phyloP scores from a whole-genome alignment of 2,888 invertebrate genomes.

The Marronus borbonicus region DNA sequence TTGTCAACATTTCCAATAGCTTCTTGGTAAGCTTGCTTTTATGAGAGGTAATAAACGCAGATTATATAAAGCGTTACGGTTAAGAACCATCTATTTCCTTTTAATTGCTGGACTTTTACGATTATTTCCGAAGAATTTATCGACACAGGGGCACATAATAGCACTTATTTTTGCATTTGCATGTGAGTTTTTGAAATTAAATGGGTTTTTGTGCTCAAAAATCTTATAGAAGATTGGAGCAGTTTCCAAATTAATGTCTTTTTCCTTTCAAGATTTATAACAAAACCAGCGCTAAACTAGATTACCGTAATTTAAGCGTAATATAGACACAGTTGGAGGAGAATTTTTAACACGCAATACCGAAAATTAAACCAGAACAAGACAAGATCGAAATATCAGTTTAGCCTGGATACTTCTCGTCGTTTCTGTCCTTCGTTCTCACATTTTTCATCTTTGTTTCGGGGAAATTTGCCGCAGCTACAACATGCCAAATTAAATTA shows the following conservation, averaged over 20 bases:
- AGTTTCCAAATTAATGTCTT: too few relatives aligned
- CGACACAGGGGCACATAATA: too few relatives aligned
- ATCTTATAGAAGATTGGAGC: too few relatives aligned
- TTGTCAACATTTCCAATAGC: too few relatives aligned
- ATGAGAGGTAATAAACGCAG: too few relatives aligned
- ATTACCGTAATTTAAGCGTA: slow-evolving; percentile 8
- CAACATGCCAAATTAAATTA: slow-evolving; percentile 32
- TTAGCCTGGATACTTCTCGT: background rate
- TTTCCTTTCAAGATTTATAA: background rate
- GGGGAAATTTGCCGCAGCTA: slow-evolving; percentile 10
- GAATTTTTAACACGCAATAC: slow-evolving; percentile 8
- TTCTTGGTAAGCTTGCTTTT: too few relatives aligned
- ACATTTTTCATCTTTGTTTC: background rate
- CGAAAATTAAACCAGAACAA: slow-evolving; percentile 34
- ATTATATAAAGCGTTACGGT: too few relatives aligned
- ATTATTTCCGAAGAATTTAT: background rate
- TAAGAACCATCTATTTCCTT: too few relatives aligned
- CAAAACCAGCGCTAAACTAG: background rate
- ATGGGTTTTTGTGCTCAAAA: too few relatives aligned
- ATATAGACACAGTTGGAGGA: background rate
- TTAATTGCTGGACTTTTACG: too few relatives aligned
- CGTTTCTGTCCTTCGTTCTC: background rate
- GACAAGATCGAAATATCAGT: slow-evolving; percentile 18
- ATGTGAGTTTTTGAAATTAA: too few relatives aligned
- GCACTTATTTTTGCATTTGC: too few relatives aligned